These are phyloP conservation scores for Drosophila ananassae DNA, from an alignment of 1,140 invertebrate species.

Conservation along the genomic window DNA sequence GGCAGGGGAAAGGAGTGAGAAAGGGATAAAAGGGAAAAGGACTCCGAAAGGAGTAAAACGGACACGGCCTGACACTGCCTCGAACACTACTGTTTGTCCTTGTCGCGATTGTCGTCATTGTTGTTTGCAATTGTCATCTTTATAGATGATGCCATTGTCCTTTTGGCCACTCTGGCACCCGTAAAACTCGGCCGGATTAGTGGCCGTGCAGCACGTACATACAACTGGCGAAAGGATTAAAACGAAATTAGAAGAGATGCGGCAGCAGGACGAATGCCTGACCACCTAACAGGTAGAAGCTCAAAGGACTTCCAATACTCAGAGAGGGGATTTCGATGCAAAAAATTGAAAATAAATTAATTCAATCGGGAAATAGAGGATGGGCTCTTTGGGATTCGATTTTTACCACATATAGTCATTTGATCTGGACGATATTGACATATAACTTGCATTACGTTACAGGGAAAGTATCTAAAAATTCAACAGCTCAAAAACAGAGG, in stretches of 20 bases:
- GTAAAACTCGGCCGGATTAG: conserved; percentile 81
- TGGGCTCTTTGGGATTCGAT: too few species aligned
- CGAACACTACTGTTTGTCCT: conserved; percentile 75
- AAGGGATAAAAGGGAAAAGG: conserved; percentile 10
- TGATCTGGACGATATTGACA: too few species aligned
- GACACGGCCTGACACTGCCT: conserved; percentile 1
- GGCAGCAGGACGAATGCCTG: neutral
- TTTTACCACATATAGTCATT: too few species aligned
- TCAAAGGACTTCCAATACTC: too few species aligned
- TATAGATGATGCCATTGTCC: conserved; percentile 80
- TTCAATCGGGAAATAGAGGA: too few species aligned
- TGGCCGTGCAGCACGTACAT: conserved; percentile 51
- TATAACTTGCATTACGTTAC: too few species aligned
- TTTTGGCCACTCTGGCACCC: conserved; percentile 47
- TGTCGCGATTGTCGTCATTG: conserved; percentile 79
- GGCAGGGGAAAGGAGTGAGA: conserved; percentile 61
- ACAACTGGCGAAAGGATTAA: conserved; percentile 70
- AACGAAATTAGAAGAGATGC: conserved; percentile 62
- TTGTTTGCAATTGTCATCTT: conserved; percentile 81
- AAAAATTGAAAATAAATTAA: too few species aligned
- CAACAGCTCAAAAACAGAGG: too few species aligned
- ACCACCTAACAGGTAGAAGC: conserved; percentile 19
- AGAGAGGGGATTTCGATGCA: too few species aligned
- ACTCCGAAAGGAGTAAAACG: conserved; percentile 22
- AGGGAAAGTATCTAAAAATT: too few species aligned